Evolutionary conservation across 2,888 invertebrate species (phyloP), one percentile per base, ranked within the genome.

Genomic region (Lacanobia oleracea): DNA sequence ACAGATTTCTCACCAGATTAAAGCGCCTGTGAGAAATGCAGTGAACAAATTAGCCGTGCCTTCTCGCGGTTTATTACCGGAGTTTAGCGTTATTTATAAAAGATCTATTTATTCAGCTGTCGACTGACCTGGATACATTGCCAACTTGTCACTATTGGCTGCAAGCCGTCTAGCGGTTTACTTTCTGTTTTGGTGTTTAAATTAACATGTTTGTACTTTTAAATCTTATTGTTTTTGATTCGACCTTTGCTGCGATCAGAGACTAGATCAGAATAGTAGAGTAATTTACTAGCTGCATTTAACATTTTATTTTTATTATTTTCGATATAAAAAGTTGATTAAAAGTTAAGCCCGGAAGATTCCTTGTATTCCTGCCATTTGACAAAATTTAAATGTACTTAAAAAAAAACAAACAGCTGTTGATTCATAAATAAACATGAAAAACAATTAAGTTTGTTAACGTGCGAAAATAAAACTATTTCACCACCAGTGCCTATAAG

Each of bases 21-120:
- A 56, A 76, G 73, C 72, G 68, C 62, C 67, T 72, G 66, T 72
- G 66, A 61, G 53, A 40, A 57, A 27, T 63, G 67, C 67, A 64
- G 65, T 51, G 86, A 87, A 90, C 91, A 93, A 93, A 93, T 93
- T 93, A 88, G 89, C 88, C 88, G 89, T 87, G 79, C 82, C 80
- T 84, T 75, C 82, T 77, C 84, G 79, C 87, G 77, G 87, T 87
- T 86, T 85, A 82, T 81, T 88, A 83, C 84, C 82, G 77, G 86
- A 86, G 88, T 89, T 89, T 90, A 83, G 89, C 86, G 91, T 93
- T 95, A 95, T 95, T 95, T 94, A 94, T 95, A 95, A 93, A 92
- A 92, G 86, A 90, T 86, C 93, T 95, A 94, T 95, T 95, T 95
- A 93, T 94, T 94, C 94, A 94, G 93, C 93, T 92, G 94, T 86